Conservation (phyloP, 2,797 vertebrate genomes). For the Hydrocynus forskahlii region DNA sequence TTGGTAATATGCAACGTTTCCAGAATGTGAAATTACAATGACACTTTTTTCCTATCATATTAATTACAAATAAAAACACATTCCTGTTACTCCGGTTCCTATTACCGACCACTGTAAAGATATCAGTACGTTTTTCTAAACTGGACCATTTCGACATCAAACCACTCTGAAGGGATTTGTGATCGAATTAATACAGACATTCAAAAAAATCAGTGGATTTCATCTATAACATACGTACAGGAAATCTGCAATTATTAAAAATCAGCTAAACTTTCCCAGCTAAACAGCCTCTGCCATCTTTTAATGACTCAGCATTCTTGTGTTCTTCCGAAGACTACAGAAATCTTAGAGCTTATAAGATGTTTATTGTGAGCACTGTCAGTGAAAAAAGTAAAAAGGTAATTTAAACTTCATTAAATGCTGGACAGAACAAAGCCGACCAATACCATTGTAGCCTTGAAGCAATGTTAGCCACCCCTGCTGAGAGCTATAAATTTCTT, state of each 20-base stretch:
- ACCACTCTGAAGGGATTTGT: no score
- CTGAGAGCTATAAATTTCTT: constrained; percentile 24
- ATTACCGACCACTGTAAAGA: no score
- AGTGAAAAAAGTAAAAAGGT: neutral
- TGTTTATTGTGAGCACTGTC: neutral
- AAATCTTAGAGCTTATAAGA: neutral
- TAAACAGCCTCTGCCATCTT: neutral
- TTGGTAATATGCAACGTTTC: neutral
- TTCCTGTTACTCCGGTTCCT: neutral
- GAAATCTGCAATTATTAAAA: no score
- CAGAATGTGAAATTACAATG: neutral
- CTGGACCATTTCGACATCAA: no score
- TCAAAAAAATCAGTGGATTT: no score
- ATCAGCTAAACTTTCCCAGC: neutral
- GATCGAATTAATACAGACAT: no score
- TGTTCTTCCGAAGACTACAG: neutral
- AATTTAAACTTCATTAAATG: neutral
- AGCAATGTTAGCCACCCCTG: neutral
- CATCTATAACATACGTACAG: no score
- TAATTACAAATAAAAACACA: neutral
- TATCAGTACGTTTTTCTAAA: no score
- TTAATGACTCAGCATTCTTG: neutral
- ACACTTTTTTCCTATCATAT: neutral
- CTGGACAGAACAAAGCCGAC: neutral
- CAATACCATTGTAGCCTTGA: neutral